Evolutionary conservation across 2,797 vertebrate genomes (phyloP).

Genomic region (Squalus acanthias): DNA sequence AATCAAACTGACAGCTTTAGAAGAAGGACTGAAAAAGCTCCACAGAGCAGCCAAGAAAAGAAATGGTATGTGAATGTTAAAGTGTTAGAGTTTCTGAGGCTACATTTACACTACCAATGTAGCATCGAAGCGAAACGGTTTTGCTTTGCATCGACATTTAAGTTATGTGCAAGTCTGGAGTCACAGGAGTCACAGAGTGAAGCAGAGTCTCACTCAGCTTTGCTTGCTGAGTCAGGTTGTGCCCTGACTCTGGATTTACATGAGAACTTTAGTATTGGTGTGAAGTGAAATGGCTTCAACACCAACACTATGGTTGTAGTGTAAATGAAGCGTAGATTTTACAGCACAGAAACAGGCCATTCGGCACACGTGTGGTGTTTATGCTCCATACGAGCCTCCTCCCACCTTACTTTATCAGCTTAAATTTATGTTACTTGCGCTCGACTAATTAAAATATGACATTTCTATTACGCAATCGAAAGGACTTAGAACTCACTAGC

Average conservation of each 20-base stretch:
- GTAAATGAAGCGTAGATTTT: not conserved
- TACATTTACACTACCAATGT: not conserved
- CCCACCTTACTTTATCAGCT: not conserved
- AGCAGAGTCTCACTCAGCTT: not conserved
- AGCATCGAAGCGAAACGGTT: not conserved
- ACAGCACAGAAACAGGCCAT: not conserved
- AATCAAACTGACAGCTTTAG: constrained; percentile 75
- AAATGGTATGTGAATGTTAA: constrained; percentile 59
- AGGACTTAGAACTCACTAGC: too few relatives aligned
- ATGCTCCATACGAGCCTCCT: not conserved
- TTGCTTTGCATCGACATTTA: not conserved
- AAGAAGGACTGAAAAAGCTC: constrained; percentile 79
- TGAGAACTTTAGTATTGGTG: not conserved
- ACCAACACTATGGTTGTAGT: not conserved
- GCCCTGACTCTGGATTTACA: not conserved
- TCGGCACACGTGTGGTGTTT: not conserved
- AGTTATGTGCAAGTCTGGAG: not conserved
- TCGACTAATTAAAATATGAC: not conserved
- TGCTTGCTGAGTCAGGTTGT: not conserved
- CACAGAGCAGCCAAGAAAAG: constrained; percentile 67
- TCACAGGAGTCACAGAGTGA: not conserved
- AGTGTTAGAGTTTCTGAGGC: not conserved
- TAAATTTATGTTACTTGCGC: not conserved
- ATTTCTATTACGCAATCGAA: not conserved
- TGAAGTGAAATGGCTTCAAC: not conserved